Evolutionary conservation across 1,140 invertebrate species (phyloP).

Genomic region (Neodiprion virginianus): DNA sequence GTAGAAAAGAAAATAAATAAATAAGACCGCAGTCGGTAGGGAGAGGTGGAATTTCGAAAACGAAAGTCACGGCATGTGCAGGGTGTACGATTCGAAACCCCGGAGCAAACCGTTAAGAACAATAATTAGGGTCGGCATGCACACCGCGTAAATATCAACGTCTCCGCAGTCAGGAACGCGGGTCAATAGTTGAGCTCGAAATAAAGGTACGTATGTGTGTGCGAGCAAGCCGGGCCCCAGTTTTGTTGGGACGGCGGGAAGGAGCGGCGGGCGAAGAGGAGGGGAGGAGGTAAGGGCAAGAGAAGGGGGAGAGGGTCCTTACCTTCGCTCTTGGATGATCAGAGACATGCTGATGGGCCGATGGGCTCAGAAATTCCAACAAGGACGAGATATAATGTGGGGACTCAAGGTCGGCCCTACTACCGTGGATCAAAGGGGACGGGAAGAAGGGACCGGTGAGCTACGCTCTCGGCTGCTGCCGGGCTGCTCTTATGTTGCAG

Average conservation of each 20-base stretch:
- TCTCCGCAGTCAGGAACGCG: too few species aligned
- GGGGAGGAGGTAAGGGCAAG: background rate
- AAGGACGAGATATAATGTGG: slow-evolving; percentile 57
- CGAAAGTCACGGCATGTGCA: too few species aligned
- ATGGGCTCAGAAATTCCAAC: slow-evolving; percentile 59
- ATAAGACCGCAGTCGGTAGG: too few species aligned
- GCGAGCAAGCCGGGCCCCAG: background rate
- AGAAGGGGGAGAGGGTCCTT: slow-evolving; percentile 18
- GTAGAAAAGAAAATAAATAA: too few species aligned
- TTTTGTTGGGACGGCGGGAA: background rate
- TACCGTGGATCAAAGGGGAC: slow-evolving; percentile 36
- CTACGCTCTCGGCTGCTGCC: too few species aligned
- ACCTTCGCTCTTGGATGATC: slow-evolving; percentile 37
- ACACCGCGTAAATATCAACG: too few species aligned
- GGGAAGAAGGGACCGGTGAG: slow-evolving; percentile 40
- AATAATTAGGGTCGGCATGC: too few species aligned
- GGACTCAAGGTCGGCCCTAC: slow-evolving; percentile 63
- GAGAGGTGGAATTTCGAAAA: too few species aligned
- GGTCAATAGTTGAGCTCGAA: background rate
- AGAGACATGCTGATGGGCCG: slow-evolving; percentile 50
- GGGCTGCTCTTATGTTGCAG: slow-evolving; percentile 32
- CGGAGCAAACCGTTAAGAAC: too few species aligned
- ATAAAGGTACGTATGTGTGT: background rate
- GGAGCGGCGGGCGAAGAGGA: background rate
- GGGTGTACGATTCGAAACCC: too few species aligned